Conservation (phyloP, 2,888 invertebrate species). For the Dolomedes plantarius region DNA sequence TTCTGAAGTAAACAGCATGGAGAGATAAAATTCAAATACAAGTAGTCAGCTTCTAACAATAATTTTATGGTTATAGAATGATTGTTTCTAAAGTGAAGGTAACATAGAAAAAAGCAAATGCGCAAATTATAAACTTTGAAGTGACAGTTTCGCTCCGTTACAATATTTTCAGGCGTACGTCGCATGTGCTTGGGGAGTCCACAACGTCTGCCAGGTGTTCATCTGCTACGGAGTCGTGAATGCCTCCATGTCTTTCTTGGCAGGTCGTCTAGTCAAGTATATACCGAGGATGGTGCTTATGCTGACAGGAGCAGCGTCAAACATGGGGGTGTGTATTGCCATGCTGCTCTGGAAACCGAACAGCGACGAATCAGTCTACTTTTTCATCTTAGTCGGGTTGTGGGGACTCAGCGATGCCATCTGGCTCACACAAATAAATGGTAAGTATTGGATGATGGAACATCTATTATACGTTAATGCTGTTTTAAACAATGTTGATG, state of each 20-base stretch:
- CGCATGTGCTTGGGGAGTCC: constrained; percentile 90
- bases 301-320: constrained; percentile 85
- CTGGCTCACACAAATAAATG: constrained; percentile 97
- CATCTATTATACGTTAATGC: too few species aligned
- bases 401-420: constrained; percentile 98
- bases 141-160: too few species aligned
- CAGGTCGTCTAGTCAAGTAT: constrained; percentile 93
- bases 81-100: too few species aligned
- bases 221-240: constrained; percentile 97
- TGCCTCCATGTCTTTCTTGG: constrained; percentile 91
- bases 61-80: too few species aligned
- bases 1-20: too few species aligned
- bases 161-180: constrained; percentile 86
- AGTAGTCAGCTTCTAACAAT: too few species aligned
- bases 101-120: too few species aligned
- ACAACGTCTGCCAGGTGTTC: constrained; percentile 97
- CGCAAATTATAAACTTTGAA: too few species aligned
- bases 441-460: too few species aligned
- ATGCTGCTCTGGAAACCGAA: constrained; percentile 91
- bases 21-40: too few species aligned
- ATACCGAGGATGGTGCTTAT: constrained; percentile 91
- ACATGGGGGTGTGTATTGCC: constrained; percentile 86
- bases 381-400: constrained; percentile 91
- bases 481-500: too few species aligned
- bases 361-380: constrained; percentile 86